Conservation (phyloP, 2,797 vertebrate species). For the Anguilla anguilla region DNA sequence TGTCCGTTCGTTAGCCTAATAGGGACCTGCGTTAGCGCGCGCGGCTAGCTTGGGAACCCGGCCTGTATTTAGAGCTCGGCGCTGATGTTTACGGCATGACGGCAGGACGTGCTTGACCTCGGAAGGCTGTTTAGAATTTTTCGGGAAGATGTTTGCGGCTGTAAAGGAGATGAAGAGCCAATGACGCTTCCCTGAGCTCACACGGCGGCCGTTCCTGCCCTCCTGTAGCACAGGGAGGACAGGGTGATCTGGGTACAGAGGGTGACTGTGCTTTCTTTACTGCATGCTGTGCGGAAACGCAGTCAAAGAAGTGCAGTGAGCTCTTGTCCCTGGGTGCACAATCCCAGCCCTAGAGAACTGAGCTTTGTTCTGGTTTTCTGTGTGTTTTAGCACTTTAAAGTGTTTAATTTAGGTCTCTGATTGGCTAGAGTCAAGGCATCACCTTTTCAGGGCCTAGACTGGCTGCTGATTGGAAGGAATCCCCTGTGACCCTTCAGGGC, state of each 20-base stretch:
- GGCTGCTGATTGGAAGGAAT: too few relatives aligned
- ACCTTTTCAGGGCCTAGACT: too few relatives aligned
- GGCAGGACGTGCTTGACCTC: neutral
- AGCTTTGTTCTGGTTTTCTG: too few relatives aligned
- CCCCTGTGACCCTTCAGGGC: too few relatives aligned
- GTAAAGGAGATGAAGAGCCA: neutral
- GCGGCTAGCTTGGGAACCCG: neutral
- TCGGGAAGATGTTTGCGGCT: conserved; percentile 4
- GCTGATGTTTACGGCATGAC: neutral
- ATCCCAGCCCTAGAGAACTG: too few relatives aligned
- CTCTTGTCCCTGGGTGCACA: too few relatives aligned
- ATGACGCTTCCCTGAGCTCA: neutral
- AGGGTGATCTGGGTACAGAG: neutral
- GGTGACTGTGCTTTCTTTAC: neutral
- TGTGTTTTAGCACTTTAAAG: too few relatives aligned
- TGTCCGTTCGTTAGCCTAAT: neutral
- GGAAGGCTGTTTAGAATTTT: conserved; percentile 10
- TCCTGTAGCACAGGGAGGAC: neutral
- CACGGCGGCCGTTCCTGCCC: neutral
- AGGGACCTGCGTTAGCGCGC: neutral
- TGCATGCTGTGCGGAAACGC: neutral
- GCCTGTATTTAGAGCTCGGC: conserved; percentile 6
- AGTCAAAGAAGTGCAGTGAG: neutral
- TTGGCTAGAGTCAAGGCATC: too few relatives aligned
- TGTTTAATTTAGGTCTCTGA: too few relatives aligned